Evolutionary conservation across 92 coral and sea anemone species (phyloP), one percentile per base, ranked within the genome.

Genomic region (Heliopora coerulea): DNA sequence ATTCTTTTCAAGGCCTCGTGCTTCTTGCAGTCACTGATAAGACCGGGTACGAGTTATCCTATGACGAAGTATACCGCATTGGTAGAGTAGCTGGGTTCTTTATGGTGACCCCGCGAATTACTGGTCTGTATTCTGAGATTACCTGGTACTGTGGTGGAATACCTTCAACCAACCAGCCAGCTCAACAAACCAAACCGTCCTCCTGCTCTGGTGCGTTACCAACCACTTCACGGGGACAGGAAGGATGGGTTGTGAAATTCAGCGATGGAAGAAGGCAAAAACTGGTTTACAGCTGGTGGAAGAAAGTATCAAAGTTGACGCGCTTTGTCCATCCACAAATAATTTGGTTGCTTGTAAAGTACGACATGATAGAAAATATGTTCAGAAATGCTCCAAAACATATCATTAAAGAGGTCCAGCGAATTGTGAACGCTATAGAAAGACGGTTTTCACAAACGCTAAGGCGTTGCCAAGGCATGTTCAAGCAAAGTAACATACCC

Each of bases 1-100:
- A 65, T 40, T 19, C 27, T 29, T 65, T 65, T 27, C 54, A 65
- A 65, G 72, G 72, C 17, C 72, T 65, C 40, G 72, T 65, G 34
- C 48, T 65, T 50, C 72, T 65, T 65, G 56, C 72, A 25, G 48
- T 65, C 72, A 65, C 54, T n/a, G 72, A 65, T 44, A 54, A 39
- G 42, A 65, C 13, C 8, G 72, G 72, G 20, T 54, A 24, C 17
- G 72, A 65, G 33, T 42, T 65, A 27, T 33, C 72, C 7, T 65
- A 65, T 32, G 35, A 65, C 0, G 30, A 41, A 11, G 17, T 65
- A 1, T 10, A n/a, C 52, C 54, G 29, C 48, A 18, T 15, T 65
- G 72, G 54, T 5, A 65, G 31, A 27, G 25, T 31, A 30, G 26
- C 29, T 19, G 72, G 72, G 33, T 40, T 65, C 54, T 65, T 65